phyloP scores from a whole-genome alignment of 2,888 invertebrate species.

The Atrina japonica region DNA sequence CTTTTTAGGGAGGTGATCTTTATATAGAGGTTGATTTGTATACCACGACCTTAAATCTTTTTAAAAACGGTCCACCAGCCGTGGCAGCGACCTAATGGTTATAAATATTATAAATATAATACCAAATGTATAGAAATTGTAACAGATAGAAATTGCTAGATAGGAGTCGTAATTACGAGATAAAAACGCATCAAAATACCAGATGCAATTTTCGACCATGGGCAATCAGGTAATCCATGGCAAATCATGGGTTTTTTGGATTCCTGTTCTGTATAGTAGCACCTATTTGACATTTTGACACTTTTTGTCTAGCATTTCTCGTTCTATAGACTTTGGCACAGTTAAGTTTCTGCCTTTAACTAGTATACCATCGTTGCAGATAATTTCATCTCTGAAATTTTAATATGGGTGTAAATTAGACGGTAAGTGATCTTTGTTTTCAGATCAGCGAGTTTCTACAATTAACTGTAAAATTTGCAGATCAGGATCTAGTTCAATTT shows the following conservation, averaged over 20 bases:
- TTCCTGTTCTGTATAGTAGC: slow-evolving; percentile 22
- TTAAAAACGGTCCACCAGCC: no score
- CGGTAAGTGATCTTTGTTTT: slow-evolving; percentile 6
- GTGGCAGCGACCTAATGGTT: no score
- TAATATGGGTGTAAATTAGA: slow-evolving; percentile 9
- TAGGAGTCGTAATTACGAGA: no score
- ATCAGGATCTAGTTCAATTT: slow-evolving; percentile 7
- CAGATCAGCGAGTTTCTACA: slow-evolving; percentile 26
- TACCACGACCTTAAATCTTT: no score
- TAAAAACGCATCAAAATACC: slow-evolving; percentile 36
- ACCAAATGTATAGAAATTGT: no score
- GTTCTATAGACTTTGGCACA: slow-evolving; percentile 16
- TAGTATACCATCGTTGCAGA: slow-evolving; percentile 22
- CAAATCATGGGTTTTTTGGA: slow-evolving; percentile 25
- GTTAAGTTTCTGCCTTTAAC: slow-evolving; percentile 30
- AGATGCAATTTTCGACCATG: slow-evolving; percentile 30
- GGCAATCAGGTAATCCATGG: slow-evolving; percentile 28
- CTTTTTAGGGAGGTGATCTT: no score
- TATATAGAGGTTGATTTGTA: no score
- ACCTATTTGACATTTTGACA: slow-evolving; percentile 20
- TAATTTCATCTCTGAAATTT: slow-evolving; percentile 1
- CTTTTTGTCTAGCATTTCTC: slow-evolving; percentile 27
- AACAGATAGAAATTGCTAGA: no score
- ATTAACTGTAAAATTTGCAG: slow-evolving; percentile 23
- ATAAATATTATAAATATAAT: no score